These are phyloP conservation scores for Phaetusa simplex DNA, from an alignment of 2,113 vertebrate genomes.

Conservation along the genomic window DNA sequence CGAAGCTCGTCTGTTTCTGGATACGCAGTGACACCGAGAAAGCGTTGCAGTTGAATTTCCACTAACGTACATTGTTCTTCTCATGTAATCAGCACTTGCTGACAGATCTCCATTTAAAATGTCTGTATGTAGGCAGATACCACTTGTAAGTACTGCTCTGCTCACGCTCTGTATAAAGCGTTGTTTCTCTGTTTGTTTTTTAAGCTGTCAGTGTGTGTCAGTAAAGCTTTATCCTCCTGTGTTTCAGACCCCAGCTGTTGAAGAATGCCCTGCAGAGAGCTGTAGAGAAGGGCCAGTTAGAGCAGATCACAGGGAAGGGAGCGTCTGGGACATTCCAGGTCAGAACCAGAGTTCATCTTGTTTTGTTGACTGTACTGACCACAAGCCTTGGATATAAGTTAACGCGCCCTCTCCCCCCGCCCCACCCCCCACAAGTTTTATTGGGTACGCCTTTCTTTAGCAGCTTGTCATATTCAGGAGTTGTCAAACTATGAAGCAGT, in stretches of 20 bases:
- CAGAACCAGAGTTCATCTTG: constrained; percentile 41
- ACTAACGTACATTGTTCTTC: neutral
- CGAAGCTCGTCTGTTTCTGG: neutral
- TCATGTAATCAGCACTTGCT: neutral
- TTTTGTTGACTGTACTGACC: neutral
- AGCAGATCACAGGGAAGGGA: constrained; percentile 97
- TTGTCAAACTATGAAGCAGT: neutral
- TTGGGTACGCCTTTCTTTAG: neutral
- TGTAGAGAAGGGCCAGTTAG: constrained; percentile 92
- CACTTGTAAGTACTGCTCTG: neutral
- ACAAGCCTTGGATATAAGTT: neutral
- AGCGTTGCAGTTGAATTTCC: neutral
- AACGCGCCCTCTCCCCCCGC: neutral
- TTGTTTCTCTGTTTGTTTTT: constrained; percentile 22
- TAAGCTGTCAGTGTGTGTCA: constrained; percentile 21
- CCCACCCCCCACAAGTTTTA: neutral
- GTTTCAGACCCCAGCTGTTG: constrained; percentile 88
- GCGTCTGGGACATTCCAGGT: constrained; percentile 98
- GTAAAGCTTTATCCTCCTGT: constrained; percentile 37
- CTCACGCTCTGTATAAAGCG: neutral
- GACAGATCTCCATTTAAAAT: constrained; percentile 9
- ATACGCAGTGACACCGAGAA: neutral
- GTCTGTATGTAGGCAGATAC: constrained; percentile 14
- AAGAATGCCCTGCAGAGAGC: constrained; percentile 92
- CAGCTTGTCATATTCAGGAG: neutral